Base-by-base conservation (phyloP, 2,888 invertebrate genomes). In the Sipha maydis region DNA sequence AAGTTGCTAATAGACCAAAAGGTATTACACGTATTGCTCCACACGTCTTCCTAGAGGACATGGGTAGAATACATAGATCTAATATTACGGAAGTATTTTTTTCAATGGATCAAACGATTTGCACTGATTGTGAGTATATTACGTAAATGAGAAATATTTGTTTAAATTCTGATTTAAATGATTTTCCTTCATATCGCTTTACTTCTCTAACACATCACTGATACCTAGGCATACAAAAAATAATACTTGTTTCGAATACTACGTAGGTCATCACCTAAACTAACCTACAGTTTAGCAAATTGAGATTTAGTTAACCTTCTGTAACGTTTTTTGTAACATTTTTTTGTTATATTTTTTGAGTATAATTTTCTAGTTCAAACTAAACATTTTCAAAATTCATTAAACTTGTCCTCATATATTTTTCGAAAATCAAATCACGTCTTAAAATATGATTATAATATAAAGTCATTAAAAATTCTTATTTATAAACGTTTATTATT, bases 1-100 rank as follows among this genome's bases (percentile, higher is more conserved):
- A 56, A 73, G 34, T 69, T 71, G 21, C 31, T 71, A 54, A 83
- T 83, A 54, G 54, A 34, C 83, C 83, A 73, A 34, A 34, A 83
- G 31, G 73, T 73, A 48, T 71, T 11, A 31, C 69, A 48, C 31
- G 41, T 48, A 71, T 71, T 28, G 21, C 21, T 31, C 69, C 11
- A 4, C 14, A 14, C 56, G 25, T 28, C 38, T 71, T 69, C 38
- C 41, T 28, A 69, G 28, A 79, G 48, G 48, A 41, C 41, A 41
- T 41, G 3, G 14, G 14, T 14, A 34, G 61, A 3, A 34, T 61
- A 61, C 21, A 25, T 61, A 61, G 21, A 61, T 61, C 34, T 61
- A 61, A 2, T 61, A 21, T 8, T 48, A 61, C 25, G 4, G 25
- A 61, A 61, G 25, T 61, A 21, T 61, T 61, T 61, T 61, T 7